Base-by-base conservation (phyloP, 2,113 vertebrate genomes). In the Mormoops blainvillei region DNA sequence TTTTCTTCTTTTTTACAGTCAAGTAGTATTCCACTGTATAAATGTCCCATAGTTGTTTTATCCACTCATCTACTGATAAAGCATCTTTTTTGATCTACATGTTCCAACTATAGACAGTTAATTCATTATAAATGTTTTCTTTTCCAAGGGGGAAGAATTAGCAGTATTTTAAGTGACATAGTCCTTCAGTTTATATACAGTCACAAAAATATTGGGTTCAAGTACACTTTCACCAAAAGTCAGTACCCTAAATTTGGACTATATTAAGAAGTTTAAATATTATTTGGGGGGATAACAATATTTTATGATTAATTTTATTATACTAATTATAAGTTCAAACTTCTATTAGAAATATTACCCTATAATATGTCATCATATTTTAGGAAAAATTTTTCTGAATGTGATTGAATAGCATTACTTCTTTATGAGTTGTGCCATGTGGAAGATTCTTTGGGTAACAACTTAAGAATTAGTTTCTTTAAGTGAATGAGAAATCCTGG, bases 401-500 rank as follows among this genome's bases (percentile, higher is more conserved):
- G 48, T 78, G 33, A 94, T 24, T 89, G 45, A 77, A 96, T 92
- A 97, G 87, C 54, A 0, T 48, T 87, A 84, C 1, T 26, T 94
- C 93, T 93, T 52, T 88, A 11, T 94, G 15, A 98, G n/a, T 5
- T 38, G 9, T 36, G 56, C 19, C 31, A 86, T 77, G 41, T 96
- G 19, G 36, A n/a, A 96, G 22, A 50, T 12, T 18, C 28, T 95
- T 65, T 68, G 20, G 45, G 56, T 96, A 87, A 70, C 16, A 96
- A 36, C 3, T 77, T 97, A 41, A 89, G 87, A 90, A 31, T 80
- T 18, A 89, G 52, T 24, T 96, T 16, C 14, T 31, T 74, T 87
- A 78, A 97, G 50, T 70, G 95, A 89, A 91, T 95, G 65, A 95
- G 2, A 19, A 96, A 28, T 0, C n/a, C 56, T 13, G 91, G 38